Base-by-base conservation (phyloP, 2,888 invertebrate genomes). In the Cataglyphis livida region DNA sequence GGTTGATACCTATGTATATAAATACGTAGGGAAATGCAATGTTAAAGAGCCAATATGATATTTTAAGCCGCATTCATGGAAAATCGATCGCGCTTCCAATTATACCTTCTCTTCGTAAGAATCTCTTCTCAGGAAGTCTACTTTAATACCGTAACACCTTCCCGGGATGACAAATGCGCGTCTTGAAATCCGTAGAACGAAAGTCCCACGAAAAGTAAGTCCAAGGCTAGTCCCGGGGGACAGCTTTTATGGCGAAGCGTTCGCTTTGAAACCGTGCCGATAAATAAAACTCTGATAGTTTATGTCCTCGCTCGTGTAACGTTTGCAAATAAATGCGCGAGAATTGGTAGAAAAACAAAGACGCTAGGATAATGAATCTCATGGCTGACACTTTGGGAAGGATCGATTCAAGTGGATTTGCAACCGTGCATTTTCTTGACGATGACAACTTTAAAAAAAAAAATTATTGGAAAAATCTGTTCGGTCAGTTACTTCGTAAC, bases 41-140 rank as follows among this genome's bases (percentile, higher is more conserved):
- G 54, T 76, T 66, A 3, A 68, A 41, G 38, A 57, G 15, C 21
- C 38, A 32, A 54, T 44, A 32, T 57, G 28, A 12, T 41, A 70
- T 59, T 51, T 44, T 12, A 3, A 35, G 44, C 18, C 15, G 35
- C 10, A 10, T 66, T 25, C 6, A 18, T 25, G 44, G 73, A 78
- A 78, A 78, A 78, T 78, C 41, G 25, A 71, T 78, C 10, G 32
- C 4, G 32, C 7, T 79, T 44, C 73, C 59, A 79, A 12, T 71
- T 44, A 25, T 5, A 32, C 57, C 32, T 32, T 28, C 6, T 12
- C 15, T 35, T 21, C n/a, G 9, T 32, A 44, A 5, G 12, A 35
- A 44, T 44, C 32, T 32, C 32, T 32, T 59, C 32, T 12, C 25
- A 18, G 51, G 38, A 68, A 71, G 25, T 57, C 4, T 57, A 9